Evolutionary conservation across 23 tunicate species (phyloP).

Genomic region (Styela plicata): DNA sequence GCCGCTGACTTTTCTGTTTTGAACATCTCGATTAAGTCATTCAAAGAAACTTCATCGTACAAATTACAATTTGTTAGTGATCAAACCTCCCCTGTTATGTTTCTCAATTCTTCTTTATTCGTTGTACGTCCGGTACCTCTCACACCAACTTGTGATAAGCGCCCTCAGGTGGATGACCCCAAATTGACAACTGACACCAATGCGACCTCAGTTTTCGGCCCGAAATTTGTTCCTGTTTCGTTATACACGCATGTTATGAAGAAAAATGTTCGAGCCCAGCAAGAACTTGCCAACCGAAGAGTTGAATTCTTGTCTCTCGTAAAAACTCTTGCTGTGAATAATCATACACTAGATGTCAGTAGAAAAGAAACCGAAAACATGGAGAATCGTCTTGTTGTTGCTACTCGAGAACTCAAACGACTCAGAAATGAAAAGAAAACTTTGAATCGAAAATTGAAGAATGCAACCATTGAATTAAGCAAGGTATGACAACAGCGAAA

Average conservation of each 20-base stretch:
- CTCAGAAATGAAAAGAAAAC: constrained; percentile 1
- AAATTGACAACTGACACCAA: neutral
- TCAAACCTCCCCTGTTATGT: neutral
- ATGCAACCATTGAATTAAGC: constrained; percentile 12
- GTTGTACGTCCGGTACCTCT: neutral
- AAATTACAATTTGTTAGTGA: neutral
- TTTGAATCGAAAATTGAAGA: constrained; percentile 5
- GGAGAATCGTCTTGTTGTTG: neutral
- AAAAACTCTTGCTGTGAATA: neutral
- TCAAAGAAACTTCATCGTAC: neutral
- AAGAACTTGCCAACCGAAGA: neutral
- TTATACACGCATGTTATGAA: neutral
- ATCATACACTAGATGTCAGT: neutral
- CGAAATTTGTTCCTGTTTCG: neutral
- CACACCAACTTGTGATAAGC: neutral
- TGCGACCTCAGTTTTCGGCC: neutral
- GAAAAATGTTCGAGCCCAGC: neutral
- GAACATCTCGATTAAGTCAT: neutral
- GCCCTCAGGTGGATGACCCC: neutral
- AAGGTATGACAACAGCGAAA: too few species aligned
- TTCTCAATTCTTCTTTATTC: neutral
- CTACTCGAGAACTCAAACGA: neutral
- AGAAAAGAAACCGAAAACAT: constrained; percentile 4
- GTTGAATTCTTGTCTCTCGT: neutral
- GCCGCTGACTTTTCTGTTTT: neutral